Evolutionary conservation across 2,797 vertebrate species (phyloP).

Genomic region (Novumbra hubbsi): DNA sequence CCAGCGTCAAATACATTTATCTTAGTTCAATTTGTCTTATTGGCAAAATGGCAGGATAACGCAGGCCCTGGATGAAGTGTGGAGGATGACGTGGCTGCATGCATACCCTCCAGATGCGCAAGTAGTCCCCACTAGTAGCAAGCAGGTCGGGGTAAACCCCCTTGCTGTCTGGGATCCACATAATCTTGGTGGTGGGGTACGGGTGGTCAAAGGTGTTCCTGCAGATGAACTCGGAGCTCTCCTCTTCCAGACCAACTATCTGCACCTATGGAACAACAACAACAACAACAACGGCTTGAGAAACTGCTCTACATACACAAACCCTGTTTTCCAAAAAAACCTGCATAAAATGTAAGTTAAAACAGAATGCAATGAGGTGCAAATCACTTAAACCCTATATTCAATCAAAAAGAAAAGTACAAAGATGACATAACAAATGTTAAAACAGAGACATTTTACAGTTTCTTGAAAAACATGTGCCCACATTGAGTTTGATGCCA

Average conservation of each 20-base stretch:
- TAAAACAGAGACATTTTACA: too few species aligned
- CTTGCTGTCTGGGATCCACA: constrained; percentile 99
- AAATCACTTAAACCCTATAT: too few species aligned
- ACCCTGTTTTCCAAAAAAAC: too few species aligned
- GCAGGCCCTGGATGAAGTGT: neutral
- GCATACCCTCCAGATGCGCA: constrained; percentile 95
- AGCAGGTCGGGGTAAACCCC: constrained; percentile 96
- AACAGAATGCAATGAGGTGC: too few species aligned
- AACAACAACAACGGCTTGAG: constrained; percentile 21
- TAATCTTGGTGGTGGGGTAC: constrained; percentile 97
- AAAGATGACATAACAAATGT: too few species aligned
- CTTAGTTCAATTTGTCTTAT: too few species aligned
- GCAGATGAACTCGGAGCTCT: constrained; percentile 98
- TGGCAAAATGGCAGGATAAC: too few species aligned
- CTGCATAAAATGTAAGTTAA: too few species aligned
- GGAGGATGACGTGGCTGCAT: neutral
- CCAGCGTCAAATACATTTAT: too few species aligned
- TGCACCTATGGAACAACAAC: constrained; percentile 82
- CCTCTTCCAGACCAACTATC: constrained; percentile 95
- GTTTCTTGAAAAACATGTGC: too few species aligned
- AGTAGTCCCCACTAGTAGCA: constrained; percentile 96
- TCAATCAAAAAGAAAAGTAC: too few species aligned
- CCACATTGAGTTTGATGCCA: too few species aligned
- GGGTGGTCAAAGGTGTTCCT: constrained; percentile 98
- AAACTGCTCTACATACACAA: constrained; percentile 1